Percentiles rank a stretch among this genome's conserved stretches.
Conservation (phyloP, 2,888 invertebrate species). For the Siphlonurus alternatus region DNA sequence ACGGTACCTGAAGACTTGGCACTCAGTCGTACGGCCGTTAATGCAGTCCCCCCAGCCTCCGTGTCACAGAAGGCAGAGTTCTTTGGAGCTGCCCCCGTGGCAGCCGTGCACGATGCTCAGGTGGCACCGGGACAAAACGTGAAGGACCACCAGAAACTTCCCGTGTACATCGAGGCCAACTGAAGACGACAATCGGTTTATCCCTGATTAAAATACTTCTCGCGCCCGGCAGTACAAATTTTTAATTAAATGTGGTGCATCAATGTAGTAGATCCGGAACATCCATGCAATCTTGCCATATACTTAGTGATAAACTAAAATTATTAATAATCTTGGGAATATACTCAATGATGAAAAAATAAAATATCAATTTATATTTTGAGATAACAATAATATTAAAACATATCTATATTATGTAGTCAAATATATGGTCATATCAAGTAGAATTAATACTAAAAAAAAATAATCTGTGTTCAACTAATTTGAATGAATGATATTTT, state of each 20-base stretch:
- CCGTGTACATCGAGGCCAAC: conserved; percentile 11
- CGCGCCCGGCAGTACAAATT: not conserved
- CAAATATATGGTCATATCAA: not conserved
- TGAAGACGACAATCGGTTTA: not conserved
- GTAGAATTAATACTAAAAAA: not conserved
- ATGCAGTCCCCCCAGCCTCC: not conserved
- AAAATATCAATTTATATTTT: not conserved
- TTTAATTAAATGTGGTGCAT: not conserved
- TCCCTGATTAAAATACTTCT: not conserved
- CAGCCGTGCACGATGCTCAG: conserved; percentile 24
- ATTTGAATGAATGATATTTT: too few relatives aligned
- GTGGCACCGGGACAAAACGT: conserved; percentile 18
- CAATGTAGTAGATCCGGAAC: not conserved
- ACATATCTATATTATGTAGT: not conserved
- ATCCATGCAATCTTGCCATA: not conserved
- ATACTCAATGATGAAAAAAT: not conserved
- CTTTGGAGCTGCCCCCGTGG: conserved; percentile 20
- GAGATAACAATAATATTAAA: not conserved
- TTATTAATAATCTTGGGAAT: too few relatives aligned
- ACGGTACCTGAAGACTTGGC: not conserved
- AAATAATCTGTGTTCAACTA: too few relatives aligned
- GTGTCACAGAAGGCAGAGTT: conserved; percentile 15
- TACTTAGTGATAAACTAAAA: not conserved
- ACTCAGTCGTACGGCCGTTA: conserved; percentile 17
- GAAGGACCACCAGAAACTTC: conserved; percentile 13